These are phyloP conservation scores for Meleagris gallopavo DNA, from an alignment of 2,113 vertebrate genomes.

Conservation along the genomic window DNA sequence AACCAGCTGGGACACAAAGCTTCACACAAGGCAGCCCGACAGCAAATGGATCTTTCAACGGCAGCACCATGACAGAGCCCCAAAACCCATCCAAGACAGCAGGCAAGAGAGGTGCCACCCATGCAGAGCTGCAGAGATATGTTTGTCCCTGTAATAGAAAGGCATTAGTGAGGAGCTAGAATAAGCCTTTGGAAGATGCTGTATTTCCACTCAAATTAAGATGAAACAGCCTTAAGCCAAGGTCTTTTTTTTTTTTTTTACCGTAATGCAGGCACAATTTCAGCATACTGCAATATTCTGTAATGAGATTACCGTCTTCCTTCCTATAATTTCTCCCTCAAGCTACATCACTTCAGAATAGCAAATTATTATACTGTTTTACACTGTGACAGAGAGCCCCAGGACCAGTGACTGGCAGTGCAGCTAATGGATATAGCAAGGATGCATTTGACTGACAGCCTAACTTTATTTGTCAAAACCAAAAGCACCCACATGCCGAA, in stretches of 20 bases:
- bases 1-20: background rate
- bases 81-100: too few relatives aligned
- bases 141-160: background rate
- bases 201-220: background rate
- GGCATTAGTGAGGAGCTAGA: background rate
- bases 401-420: background rate
- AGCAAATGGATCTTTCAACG: too few relatives aligned
- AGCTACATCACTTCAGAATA: conserved; percentile 22
- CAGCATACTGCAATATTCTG: conserved; percentile 25
- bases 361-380: conserved; percentile 5
- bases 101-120: background rate
- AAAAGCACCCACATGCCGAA: background rate
- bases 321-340: conserved; percentile 28
- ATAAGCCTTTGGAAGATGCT: background rate
- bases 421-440: conserved; percentile 12
- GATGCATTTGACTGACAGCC: conserved; percentile 5
- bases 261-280: background rate
- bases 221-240: background rate
- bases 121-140: background rate
- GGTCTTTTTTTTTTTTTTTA: background rate
- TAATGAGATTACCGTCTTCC: conserved; percentile 54
- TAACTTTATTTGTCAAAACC: conserved; percentile 34
- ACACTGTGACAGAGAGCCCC: rapidly evolving
- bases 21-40: too few relatives aligned
- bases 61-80: too few relatives aligned